Conservation (phyloP, 2,888 invertebrate genomes). For the Torymus auratus region DNA sequence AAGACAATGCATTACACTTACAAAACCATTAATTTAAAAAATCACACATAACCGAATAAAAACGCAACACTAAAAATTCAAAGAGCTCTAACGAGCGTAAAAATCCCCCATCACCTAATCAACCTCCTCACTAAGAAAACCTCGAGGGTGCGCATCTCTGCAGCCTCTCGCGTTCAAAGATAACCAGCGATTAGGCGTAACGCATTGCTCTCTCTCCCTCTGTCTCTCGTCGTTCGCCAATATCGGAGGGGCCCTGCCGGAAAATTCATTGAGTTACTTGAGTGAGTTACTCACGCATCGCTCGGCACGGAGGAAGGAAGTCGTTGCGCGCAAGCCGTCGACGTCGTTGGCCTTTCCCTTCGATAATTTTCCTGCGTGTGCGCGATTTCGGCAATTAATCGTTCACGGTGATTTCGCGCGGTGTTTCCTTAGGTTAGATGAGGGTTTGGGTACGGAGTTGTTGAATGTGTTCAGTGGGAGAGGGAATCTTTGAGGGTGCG, state of each 20-base stretch:
- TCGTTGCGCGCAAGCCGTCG: conserved; percentile 66
- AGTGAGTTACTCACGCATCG: conserved; percentile 71
- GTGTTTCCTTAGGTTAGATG: conserved; percentile 32
- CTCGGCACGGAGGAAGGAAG: conserved; percentile 67
- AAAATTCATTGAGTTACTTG: conserved; percentile 74
- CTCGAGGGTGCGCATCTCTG: too few relatives aligned
- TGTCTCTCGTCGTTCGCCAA: not conserved
- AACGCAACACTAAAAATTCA: too few relatives aligned
- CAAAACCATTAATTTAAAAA: too few relatives aligned
- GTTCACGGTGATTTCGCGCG: conserved; percentile 55
- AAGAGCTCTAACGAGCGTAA: too few relatives aligned
- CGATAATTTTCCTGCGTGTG: conserved; percentile 54
- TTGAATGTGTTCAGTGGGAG: not conserved
- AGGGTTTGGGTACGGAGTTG: not conserved
- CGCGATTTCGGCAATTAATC: conserved; percentile 53
- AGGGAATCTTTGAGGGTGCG: not conserved
- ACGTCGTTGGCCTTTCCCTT: conserved; percentile 40
- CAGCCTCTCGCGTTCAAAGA: not conserved
- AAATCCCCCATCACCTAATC: too few relatives aligned
- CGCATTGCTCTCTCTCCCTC: not conserved
- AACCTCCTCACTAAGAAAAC: too few relatives aligned
- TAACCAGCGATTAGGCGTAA: conserved; percentile 38
- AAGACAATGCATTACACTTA: too few relatives aligned
- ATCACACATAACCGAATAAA: too few relatives aligned
- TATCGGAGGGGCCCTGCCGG: conserved; percentile 62